Conservation (phyloP, 2,888 invertebrate species). For the Tenodera sinensis region DNA sequence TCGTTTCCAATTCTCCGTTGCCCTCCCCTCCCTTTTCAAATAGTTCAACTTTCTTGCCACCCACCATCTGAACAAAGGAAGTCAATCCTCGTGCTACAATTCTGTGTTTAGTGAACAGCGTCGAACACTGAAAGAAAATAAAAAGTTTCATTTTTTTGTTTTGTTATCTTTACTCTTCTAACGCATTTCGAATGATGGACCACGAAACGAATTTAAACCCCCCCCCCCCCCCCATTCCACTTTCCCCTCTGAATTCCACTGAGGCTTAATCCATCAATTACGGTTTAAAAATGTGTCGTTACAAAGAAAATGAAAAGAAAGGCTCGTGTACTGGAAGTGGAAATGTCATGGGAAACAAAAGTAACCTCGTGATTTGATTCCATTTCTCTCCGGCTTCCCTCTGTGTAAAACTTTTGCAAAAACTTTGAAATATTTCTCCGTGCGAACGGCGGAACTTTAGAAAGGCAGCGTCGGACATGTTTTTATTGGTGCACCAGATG, state of each 20-base stretch:
- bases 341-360: neutral
- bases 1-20: neutral
- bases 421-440: neutral
- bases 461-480: neutral
- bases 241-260: neutral
- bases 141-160: neutral
- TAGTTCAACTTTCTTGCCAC: neutral
- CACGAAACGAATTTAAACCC: constrained; percentile 3
- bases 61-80: neutral
- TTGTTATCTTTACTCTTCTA: neutral
- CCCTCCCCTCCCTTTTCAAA: neutral
- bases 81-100: neutral
- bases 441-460: neutral
- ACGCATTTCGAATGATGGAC: constrained; percentile 3
- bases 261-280: constrained; percentile 31
- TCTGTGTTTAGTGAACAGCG: neutral
- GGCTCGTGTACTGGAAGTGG: neutral
- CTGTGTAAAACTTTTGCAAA: neutral
- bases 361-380: neutral
- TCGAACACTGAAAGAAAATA: neutral
- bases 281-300: constrained; percentile 28
- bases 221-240: neutral
- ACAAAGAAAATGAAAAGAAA: constrained; percentile 12
- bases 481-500: neutral
- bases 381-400: neutral